Evolutionary conservation across 2,797 vertebrate genomes (phyloP).

Genomic region (Lepilemur ruficaudatus): DNA sequence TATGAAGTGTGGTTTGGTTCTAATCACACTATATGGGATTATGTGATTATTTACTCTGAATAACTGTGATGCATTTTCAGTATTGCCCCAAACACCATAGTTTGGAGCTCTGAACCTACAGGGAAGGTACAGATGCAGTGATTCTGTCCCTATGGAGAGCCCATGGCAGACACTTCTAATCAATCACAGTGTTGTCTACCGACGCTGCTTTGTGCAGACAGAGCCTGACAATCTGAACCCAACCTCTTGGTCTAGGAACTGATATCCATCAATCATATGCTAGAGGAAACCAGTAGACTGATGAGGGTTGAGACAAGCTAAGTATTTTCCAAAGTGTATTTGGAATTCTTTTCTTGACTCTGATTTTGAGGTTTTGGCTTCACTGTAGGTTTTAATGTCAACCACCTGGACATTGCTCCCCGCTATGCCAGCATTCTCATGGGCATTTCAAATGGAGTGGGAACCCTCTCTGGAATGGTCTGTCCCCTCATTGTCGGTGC

Average conservation of each 20-base stretch:
- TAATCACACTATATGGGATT: neutral
- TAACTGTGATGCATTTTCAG: neutral
- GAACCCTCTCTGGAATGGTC: conserved; percentile 98
- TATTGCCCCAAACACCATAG: neutral
- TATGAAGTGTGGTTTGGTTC: neutral
- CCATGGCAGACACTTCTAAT: neutral
- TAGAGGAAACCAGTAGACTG: neutral
- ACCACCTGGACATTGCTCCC: conserved; percentile 98
- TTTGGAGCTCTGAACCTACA: neutral
- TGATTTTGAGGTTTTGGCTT: conserved; percentile 51
- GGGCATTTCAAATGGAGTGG: conserved; percentile 98
- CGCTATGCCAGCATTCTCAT: conserved; percentile 99
- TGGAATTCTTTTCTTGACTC: neutral
- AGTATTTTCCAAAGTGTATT: neutral
- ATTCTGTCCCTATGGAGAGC: neutral
- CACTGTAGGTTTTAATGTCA: conserved; percentile 96
- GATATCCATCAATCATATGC: neutral
- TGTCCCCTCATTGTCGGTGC: conserved; percentile 97
- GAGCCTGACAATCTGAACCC: neutral
- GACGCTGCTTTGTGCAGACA: neutral
- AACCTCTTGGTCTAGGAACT: neutral
- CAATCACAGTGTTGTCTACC: neutral
- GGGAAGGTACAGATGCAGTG: neutral
- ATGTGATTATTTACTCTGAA: neutral
- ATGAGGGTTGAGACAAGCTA: neutral